Evolutionary conservation across 2,113 vertebrate species (phyloP), one percentile per base, ranked within the genome.

Genomic region (Lagopus muta): DNA sequence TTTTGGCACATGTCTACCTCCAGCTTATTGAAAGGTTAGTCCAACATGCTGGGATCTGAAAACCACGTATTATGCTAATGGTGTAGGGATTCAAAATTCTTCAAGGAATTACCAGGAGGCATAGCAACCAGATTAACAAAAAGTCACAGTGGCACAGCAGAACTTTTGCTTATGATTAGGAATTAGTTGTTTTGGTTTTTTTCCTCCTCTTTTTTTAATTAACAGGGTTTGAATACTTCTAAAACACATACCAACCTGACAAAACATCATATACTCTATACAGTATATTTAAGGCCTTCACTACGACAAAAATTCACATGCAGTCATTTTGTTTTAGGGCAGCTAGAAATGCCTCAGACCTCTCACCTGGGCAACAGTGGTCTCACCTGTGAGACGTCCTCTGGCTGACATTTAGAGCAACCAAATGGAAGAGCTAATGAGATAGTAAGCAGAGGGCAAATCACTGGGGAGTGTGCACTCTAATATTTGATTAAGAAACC

Each of bases 21-120:
- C 54, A 76, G 36, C 11, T 61, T 70, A 76, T 10, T 10, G 84
- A 82, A 83, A 52, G 10, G 47, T 81, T 73, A 84, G 25, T 62
- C 52, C 47, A 75, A n/a, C 17, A 18, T 28, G 34, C 40, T 28
- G 11, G 19, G 22, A 82, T 66, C 32, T 79, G 66, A 91, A 87
- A 87, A 57, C 13, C 8, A 83, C 7, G 24, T 71, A n/a, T 5
- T 66, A 72, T 9, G 36, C 58, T 72, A 73, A 65, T 9, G 38
- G 32, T 42, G 36, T 27, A 32, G 45, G 45, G 28, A 90, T 66
- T 90, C 50, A 70, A 19, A 92, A 92, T 73, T 92, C 74, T 84
- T 75, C 65, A 0, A 79, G 62, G 62, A 81, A 85, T 95, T 89
- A 95, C 7, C 62, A 66, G 4, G 71, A 94, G 9, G 22, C 38